Percentiles rank a stretch among this genome's conserved stretches.
Conservation (phyloP, 2,113 vertebrate species). For the Neogobius melanostomus region DNA sequence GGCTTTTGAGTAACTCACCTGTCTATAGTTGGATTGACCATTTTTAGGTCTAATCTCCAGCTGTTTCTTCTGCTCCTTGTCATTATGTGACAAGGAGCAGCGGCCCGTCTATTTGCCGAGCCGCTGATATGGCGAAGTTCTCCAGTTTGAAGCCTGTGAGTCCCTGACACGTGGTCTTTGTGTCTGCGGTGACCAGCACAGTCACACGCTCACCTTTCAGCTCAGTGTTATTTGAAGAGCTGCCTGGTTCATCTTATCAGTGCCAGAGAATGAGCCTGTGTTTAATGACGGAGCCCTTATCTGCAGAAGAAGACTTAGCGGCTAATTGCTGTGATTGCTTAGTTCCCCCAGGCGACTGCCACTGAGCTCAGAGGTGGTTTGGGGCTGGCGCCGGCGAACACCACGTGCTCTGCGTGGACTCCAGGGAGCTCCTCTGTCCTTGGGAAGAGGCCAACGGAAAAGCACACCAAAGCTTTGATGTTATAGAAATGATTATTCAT, state of each 20-base stretch:
- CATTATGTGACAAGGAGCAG: too few species aligned
- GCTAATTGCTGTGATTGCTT: slow-evolving; percentile 80
- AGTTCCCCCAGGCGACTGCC: slow-evolving; percentile 69
- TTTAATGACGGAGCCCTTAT: slow-evolving; percentile 81
- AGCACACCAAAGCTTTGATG: slow-evolving; percentile 25
- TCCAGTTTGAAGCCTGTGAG: slow-evolving; percentile 1
- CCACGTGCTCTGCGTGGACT: slow-evolving; percentile 57
- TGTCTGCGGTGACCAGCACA: slow-evolving; percentile 37
- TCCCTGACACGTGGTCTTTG: slow-evolving; percentile 1
- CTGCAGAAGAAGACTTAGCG: slow-evolving; percentile 78
- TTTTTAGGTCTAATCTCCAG: background rate
- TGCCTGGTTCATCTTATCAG: slow-evolving; percentile 71
- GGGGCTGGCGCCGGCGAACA: slow-evolving; percentile 57
- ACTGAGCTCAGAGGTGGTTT: slow-evolving; percentile 66
- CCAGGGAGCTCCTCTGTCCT: slow-evolving; percentile 68
- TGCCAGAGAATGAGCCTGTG: slow-evolving; percentile 73
- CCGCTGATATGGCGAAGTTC: background rate
- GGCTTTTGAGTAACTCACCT: slow-evolving; percentile 19
- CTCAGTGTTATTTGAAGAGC: slow-evolving; percentile 49
- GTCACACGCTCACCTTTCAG: slow-evolving; percentile 59
- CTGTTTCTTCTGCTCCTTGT: background rate
- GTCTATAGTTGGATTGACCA: slow-evolving; percentile 5
- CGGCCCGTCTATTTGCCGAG: too few species aligned
- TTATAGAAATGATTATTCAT: slow-evolving; percentile 1
- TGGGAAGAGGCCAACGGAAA: slow-evolving; percentile 68